Conservation (phyloP, 1,140 invertebrate genomes). For the Homarus americanus region DNA sequence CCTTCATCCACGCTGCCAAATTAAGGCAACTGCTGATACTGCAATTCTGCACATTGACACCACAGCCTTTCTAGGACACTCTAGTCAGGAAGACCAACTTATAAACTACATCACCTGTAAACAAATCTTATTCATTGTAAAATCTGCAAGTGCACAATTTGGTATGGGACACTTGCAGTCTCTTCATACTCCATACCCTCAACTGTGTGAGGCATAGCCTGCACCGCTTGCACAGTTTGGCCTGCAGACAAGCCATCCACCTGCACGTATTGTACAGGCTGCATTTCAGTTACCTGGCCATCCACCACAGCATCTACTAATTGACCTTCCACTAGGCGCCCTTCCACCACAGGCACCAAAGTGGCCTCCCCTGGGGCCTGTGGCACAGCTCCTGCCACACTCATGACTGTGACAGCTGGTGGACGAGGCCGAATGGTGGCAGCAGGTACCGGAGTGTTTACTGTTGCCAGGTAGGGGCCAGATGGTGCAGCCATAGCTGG, state of each 20-base stretch:
- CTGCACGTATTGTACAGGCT: slow-evolving; percentile 65
- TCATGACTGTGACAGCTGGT: slow-evolving; percentile 50
- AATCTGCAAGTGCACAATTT: slow-evolving; percentile 63
- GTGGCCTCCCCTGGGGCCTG: slow-evolving; percentile 7
- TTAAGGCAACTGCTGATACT: no score
- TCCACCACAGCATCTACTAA: slow-evolving; percentile 56
- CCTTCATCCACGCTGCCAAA: no score
- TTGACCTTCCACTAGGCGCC: slow-evolving; percentile 46
- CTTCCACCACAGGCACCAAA: slow-evolving; percentile 43
- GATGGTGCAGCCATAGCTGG: slow-evolving; percentile 15
- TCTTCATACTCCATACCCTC: slow-evolving; percentile 42
- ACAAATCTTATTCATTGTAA: slow-evolving; percentile 12
- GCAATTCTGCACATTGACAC: no score
- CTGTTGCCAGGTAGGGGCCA: slow-evolving; percentile 34
- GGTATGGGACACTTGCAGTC: slow-evolving; percentile 31
- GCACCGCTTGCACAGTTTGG: slow-evolving; percentile 43
- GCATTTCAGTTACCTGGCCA: slow-evolving; percentile 56
- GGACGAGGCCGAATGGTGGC: slow-evolving; percentile 7
- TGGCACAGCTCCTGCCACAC: slow-evolving; percentile 5
- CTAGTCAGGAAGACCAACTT: no score
- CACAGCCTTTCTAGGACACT: no score
- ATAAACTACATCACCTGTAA: not conserved
- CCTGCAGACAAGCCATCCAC: slow-evolving; percentile 45
- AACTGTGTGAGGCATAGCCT: slow-evolving; percentile 26
- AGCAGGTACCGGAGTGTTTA: slow-evolving; percentile 12